Percentiles rank a stretch among this genome's conserved stretches.
Evolutionary conservation across 1,140 invertebrate species (phyloP).

Genomic region (Drosophila persimilis): DNA sequence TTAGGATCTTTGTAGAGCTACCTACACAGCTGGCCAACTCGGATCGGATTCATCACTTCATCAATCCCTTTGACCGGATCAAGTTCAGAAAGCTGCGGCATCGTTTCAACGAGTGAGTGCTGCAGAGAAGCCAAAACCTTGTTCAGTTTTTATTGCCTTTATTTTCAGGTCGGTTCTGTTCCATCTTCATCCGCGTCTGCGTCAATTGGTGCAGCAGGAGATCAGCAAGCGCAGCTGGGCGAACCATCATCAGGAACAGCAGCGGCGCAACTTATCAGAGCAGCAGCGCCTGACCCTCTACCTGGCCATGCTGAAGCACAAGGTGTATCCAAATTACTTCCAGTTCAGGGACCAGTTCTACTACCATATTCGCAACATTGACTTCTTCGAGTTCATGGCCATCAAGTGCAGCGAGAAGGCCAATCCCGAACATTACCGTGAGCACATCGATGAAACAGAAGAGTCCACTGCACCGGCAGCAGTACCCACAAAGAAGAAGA

Average conservation of each 20-base stretch:
- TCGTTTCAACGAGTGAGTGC: slow-evolving; percentile 62
- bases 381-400: slow-evolving; percentile 68
- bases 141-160: not conserved
- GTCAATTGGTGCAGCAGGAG: slow-evolving; percentile 24
- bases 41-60: slow-evolving; percentile 62
- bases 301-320: slow-evolving; percentile 69
- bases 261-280: slow-evolving; percentile 47
- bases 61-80: slow-evolving; percentile 45
- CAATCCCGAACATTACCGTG: slow-evolving; percentile 19
- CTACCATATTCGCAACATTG: slow-evolving; percentile 63
- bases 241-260: slow-evolving; percentile 27
- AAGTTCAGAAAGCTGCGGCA: slow-evolving; percentile 59
- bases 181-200: slow-evolving; percentile 53
- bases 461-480: not conserved
- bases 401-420: slow-evolving; percentile 57
- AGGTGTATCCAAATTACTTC: slow-evolving; percentile 73
- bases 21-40: slow-evolving; percentile 56
- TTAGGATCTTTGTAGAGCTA: slow-evolving; percentile 56
- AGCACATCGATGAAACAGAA: not conserved
- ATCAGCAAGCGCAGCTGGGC: slow-evolving; percentile 62
- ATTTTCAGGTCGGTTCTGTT: slow-evolving; percentile 42
- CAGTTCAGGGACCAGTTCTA: slow-evolving; percentile 58
- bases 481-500: slow-evolving; percentile 11
- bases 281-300: slow-evolving; percentile 70
- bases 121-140: too few species aligned